Conservation (phyloP, 2,888 invertebrate genomes). For the Nemapogon koenigi region DNA sequence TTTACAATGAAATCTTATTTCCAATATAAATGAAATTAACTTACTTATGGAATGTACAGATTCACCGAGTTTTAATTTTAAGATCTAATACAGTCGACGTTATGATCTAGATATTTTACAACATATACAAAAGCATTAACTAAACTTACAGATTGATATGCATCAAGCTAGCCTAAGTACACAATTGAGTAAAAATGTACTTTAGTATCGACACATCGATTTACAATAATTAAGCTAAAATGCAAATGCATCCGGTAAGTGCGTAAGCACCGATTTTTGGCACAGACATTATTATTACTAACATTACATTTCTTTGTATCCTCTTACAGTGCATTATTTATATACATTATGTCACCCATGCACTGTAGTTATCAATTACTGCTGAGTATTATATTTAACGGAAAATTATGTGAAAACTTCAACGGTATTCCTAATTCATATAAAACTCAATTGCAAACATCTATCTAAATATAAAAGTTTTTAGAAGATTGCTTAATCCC, state of each 20-base stretch:
- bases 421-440: no score
- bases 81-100: constrained; percentile 43
- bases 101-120: constrained; percentile 38
- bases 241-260: constrained; percentile 11
- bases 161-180: constrained; percentile 42
- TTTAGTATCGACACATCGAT: no score
- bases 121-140: constrained; percentile 55
- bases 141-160: constrained; percentile 49
- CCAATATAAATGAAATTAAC: constrained; percentile 43
- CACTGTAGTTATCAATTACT: neutral
- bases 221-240: constrained; percentile 6
- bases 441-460: no score
- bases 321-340: neutral
- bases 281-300: constrained; percentile 12
- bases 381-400: no score
- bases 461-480: no score
- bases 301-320: neutral
- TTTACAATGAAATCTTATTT: constrained; percentile 54
- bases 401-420: no score
- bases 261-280: constrained; percentile 16
- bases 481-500: no score
- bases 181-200: neutral
- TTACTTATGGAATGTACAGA: constrained; percentile 38
- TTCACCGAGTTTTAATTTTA: constrained; percentile 24
- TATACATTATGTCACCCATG: neutral